Percentiles rank a stretch among this genome's conserved stretches.
phyloP scores from a whole-genome alignment of 2,888 invertebrate genomes.

The Neocrepidodera transversa region DNA sequence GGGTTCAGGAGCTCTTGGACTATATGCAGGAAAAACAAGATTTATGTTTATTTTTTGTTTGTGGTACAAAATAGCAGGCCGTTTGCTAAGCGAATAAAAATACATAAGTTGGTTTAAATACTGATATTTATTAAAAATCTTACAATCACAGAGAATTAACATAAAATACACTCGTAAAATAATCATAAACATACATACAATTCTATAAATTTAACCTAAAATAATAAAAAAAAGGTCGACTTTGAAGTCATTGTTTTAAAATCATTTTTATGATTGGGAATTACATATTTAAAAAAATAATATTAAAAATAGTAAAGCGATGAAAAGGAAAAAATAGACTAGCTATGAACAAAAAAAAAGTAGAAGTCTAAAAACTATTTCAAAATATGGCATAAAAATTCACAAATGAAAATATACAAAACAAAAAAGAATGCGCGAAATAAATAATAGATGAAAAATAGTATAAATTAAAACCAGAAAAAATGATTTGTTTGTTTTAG shows the following conservation, averaged over 20 bases:
- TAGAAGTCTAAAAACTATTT: constrained; percentile 40
- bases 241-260: constrained; percentile 41
- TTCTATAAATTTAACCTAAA: constrained; percentile 44
- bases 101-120: constrained; percentile 46
- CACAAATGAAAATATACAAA: constrained; percentile 51
- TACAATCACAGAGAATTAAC: constrained; percentile 57
- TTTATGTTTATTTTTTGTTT: too few species aligned
- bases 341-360: constrained; percentile 52
- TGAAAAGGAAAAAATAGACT: constrained; percentile 47
- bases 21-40: too few species aligned
- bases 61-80: too few species aligned
- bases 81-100: too few species aligned
- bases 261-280: constrained; percentile 53
- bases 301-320: constrained; percentile 41
- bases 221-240: constrained; percentile 42
- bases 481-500: constrained; percentile 36
- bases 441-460: constrained; percentile 44
- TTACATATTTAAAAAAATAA: constrained; percentile 36
- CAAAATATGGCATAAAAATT: constrained; percentile 56
- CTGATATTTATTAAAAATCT: constrained; percentile 54
- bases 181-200: constrained; percentile 47
- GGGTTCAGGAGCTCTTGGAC: too few species aligned
- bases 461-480: constrained; percentile 40
- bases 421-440: constrained; percentile 47
- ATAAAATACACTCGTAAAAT: constrained; percentile 54